Evolutionary conservation across 2,797 vertebrate genomes (phyloP), one percentile per base, ranked within the genome.

Genomic region (Xyrichtys novacula): DNA sequence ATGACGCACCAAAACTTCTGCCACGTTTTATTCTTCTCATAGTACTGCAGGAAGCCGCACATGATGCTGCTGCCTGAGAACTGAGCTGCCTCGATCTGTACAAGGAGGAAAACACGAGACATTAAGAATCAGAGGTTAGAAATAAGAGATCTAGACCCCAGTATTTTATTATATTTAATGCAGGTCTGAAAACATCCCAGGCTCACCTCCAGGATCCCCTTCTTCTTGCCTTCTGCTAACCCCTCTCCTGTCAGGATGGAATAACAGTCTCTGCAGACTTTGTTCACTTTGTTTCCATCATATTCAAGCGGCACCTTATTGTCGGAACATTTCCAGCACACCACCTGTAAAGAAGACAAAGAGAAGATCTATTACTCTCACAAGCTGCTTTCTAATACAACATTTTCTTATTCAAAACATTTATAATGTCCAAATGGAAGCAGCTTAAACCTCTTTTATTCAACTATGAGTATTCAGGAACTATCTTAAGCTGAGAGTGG

Each of bases 281-380:
- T 99, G 88, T 95, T 98, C 71, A 93, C 55, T 77, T 96, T 99
- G 76, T 95, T 94, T 23, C 90, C 70, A 10, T 99, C 98, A 1
- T 99, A 99, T 60, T 96, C 95, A 0, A 99, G 95, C 3, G 91
- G 71, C 32, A 92, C 96, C 86, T 98, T 99, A 65, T 98, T 95
- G 86, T 99, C 98, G 0, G 98, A 99, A 86, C 98, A 99, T 83
- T 98, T 99, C 95, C 95, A 97, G 86, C 98, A 99, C 57, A 99
- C 98, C 86, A 99, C 98, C 98, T 99, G 78, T 2, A 29, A 42
- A 32, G 71, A 20, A 32, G 8, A 19, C 1, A 36, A n/a, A 25
- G 7, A 39, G 6, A 22, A 38, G 6, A 29, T 19, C 2, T 1
- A 9, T 73, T 57, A 57, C 26, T 32, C 14, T 16, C 15, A 19